Percentiles rank a stretch among this genome's conserved stretches.
Conservation (phyloP, 2,888 invertebrate species). For the Steinernema carpocapsae region DNA sequence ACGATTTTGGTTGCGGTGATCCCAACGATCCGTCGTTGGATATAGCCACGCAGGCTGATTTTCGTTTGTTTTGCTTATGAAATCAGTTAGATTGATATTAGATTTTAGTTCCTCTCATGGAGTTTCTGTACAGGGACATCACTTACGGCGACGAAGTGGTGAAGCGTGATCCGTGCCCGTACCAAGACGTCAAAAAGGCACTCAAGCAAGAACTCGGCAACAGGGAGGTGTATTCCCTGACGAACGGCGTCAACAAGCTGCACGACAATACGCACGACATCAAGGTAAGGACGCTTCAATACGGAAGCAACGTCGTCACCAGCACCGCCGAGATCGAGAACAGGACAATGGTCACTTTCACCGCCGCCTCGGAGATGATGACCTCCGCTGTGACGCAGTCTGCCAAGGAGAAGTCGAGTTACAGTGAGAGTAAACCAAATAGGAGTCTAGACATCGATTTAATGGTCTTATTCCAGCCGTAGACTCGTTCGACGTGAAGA, state of each 20-base stretch:
- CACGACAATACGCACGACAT: neutral
- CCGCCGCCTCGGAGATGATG: neutral
- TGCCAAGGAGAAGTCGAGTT: neutral
- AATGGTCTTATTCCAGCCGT: neutral
- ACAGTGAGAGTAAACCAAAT: constrained; percentile 5
- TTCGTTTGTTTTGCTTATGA: too few species aligned
- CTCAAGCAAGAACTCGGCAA: neutral
- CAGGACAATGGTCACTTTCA: neutral
- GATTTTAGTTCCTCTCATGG: too few species aligned
- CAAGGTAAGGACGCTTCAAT: neutral
- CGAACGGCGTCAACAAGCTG: constrained; percentile 5
- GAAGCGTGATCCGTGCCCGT: too few species aligned
- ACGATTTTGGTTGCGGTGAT: too few species aligned
- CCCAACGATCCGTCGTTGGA: too few species aligned
- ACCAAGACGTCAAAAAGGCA: neutral
- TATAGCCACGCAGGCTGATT: too few species aligned
- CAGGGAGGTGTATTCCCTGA: constrained; percentile 2
- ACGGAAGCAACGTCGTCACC: neutral
- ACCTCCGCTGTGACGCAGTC: neutral
- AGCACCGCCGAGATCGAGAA: constrained; percentile 22
- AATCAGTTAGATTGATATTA: too few species aligned
- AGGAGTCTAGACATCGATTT: neutral
- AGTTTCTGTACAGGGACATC: neutral
- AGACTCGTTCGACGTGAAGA: too few species aligned
- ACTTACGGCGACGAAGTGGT: too few species aligned